Evolutionary conservation across 2,113 vertebrate genomes (phyloP).

Genomic region (Nematolebias whitei): DNA sequence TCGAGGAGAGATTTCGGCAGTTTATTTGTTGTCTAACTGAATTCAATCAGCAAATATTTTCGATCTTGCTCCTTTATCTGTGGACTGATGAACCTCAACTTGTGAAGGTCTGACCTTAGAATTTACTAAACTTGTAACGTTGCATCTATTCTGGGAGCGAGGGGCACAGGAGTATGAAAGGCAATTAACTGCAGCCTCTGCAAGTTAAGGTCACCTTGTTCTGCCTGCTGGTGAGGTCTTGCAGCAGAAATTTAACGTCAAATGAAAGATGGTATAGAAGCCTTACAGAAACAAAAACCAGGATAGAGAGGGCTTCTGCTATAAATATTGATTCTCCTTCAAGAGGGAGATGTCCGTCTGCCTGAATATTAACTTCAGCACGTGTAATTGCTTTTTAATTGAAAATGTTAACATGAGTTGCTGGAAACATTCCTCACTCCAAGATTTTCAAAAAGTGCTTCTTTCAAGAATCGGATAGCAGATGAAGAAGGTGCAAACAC

Average conservation of each 20-base stretch:
- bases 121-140: slow-evolving; percentile 46
- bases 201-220: slow-evolving; percentile 70
- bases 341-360: background rate
- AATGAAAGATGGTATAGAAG: background rate
- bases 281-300: background rate
- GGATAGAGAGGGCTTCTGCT: background rate
- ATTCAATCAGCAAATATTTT: background rate
- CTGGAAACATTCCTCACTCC: too few species aligned
- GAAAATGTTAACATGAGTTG: background rate
- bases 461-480: too few species aligned
- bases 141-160: slow-evolving; percentile 43
- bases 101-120: slow-evolving; percentile 53
- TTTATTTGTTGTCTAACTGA: background rate
- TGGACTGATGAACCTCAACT: slow-evolving; percentile 34
- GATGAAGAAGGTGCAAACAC: too few species aligned
- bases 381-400: background rate
- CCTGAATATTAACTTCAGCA: background rate
- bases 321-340: background rate
- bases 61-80: background rate
- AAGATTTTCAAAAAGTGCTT: too few species aligned
- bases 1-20: background rate
- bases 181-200: slow-evolving; percentile 61
- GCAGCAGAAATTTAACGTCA: slow-evolving; percentile 31
- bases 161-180: slow-evolving; percentile 39
- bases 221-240: slow-evolving; percentile 33